These are phyloP conservation scores for Halichoerus grypus DNA, from an alignment of 2,113 vertebrate species.

Conservation along the genomic window DNA sequence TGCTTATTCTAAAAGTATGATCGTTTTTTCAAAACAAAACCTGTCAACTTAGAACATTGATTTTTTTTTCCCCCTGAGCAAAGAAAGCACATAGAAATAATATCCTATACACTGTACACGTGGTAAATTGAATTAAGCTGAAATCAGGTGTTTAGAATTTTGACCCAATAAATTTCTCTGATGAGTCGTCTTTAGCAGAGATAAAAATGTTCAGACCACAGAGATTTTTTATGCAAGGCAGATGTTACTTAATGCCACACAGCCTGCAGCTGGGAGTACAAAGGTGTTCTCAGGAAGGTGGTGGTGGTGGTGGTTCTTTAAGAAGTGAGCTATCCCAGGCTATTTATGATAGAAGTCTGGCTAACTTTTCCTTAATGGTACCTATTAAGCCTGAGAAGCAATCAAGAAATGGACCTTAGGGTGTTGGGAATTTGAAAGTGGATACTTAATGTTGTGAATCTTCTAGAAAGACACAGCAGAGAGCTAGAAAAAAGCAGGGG, in stretches of 20 bases:
- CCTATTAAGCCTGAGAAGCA: not conserved
- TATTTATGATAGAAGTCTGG: not conserved
- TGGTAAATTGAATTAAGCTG: not conserved
- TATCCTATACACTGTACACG: not conserved
- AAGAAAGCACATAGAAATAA: not conserved
- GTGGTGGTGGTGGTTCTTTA: not conserved
- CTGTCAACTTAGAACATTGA: not conserved
- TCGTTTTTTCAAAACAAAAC: conserved; percentile 35
- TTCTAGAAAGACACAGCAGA: not conserved
- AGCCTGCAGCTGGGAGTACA: not conserved
- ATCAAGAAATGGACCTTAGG: not conserved
- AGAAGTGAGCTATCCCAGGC: not conserved
- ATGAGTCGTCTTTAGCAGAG: not conserved
- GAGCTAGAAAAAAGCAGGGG: not conserved
- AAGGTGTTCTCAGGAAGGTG: not conserved
- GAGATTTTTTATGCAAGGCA: not conserved
- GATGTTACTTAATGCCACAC: not conserved
- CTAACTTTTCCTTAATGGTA: not conserved
- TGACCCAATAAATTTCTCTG: conserved; percentile 16
- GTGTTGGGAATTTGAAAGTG: not conserved
- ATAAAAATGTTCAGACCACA: not conserved
- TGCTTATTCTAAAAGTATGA: not conserved
- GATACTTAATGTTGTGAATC: not conserved
- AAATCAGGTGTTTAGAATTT: conserved; percentile 46
- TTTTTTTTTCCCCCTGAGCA: not conserved